These are phyloP conservation scores for Drosophila orena DNA, from an alignment of 1,140 invertebrate species.

Conservation along the genomic window DNA sequence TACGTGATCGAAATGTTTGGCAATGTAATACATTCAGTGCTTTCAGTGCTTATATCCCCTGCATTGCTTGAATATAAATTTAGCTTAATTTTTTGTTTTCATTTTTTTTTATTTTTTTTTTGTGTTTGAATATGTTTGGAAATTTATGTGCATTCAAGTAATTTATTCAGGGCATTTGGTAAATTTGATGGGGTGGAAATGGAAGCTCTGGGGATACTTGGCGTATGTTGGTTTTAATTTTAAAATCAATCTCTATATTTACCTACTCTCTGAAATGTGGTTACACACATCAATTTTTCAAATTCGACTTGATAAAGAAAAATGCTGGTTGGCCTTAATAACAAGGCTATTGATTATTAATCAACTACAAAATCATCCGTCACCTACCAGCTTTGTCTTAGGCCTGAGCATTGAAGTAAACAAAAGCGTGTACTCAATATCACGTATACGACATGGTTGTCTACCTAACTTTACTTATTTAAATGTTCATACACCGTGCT, in stretches of 20 bases:
- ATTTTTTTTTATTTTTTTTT: conserved; percentile 1
- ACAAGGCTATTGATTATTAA: not conserved
- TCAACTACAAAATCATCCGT: not conserved
- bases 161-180: conserved; percentile 38
- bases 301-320: not conserved
- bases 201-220: not conserved
- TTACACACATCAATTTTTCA: too few species aligned
- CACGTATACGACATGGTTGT: conserved; percentile 24
- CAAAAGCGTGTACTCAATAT: conserved; percentile 8
- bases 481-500: conserved; percentile 23
- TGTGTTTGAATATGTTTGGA: conserved; percentile 20
- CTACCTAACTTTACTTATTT: conserved; percentile 27
- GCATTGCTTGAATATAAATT: conserved; percentile 33
- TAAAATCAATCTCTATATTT: not conserved
- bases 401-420: conserved; percentile 5
- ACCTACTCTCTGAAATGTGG: not conserved
- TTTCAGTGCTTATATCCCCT: conserved; percentile 34
- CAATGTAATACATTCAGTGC: conserved; percentile 43
- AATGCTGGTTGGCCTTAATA: not conserved
- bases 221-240: not conserved
- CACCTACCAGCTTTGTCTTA: not conserved
- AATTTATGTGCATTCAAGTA: conserved; percentile 37
- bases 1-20: conserved; percentile 62
- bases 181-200: conserved; percentile 27
- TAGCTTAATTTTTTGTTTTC: conserved; percentile 12